A percentile compares a stretch with the other conserved stretches of the same genome.
Conservation (phyloP, 1,140 invertebrate genomes). For the Magallana gigas region DNA sequence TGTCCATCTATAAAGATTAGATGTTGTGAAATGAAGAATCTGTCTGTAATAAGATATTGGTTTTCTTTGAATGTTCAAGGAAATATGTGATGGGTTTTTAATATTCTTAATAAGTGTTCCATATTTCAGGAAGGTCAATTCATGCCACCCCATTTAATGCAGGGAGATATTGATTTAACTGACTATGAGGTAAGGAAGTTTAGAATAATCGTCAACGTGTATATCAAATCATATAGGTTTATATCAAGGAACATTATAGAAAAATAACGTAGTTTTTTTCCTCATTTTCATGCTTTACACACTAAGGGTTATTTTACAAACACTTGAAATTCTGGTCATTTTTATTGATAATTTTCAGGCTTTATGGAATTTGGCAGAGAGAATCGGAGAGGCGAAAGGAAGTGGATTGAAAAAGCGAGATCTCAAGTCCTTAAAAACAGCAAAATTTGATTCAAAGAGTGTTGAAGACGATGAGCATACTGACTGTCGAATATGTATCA, state of each 20-base stretch:
- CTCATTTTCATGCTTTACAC: neutral
- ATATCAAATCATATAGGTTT: no score
- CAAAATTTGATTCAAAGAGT: neutral
- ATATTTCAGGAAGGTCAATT: conserved; percentile 31
- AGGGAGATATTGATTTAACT: conserved; percentile 36
- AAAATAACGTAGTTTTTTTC: no score
- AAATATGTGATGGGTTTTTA: no score
- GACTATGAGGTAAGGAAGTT: conserved; percentile 41
- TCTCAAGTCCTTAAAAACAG: neutral
- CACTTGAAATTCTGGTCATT: no score
- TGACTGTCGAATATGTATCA: conserved; percentile 44
- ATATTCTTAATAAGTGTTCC: no score
- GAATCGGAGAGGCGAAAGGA: conserved; percentile 29
- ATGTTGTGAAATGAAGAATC: no score
- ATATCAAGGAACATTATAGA: no score
- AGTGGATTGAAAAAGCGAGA: conserved; percentile 33
- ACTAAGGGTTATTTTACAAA: neutral
- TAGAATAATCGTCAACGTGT: neutral
- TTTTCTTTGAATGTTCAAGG: no score
- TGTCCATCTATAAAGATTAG: no score
- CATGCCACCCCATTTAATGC: neutral
- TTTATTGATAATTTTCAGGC: neutral
- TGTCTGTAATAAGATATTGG: no score
- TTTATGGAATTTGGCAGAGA: conserved; percentile 37
- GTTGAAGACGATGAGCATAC: neutral